Percentiles rank a stretch among this genome's conserved stretches.
These are phyloP conservation scores for Amphiduros pacificus DNA, from an alignment of 2,888 invertebrate genomes.

Conservation along the genomic window DNA sequence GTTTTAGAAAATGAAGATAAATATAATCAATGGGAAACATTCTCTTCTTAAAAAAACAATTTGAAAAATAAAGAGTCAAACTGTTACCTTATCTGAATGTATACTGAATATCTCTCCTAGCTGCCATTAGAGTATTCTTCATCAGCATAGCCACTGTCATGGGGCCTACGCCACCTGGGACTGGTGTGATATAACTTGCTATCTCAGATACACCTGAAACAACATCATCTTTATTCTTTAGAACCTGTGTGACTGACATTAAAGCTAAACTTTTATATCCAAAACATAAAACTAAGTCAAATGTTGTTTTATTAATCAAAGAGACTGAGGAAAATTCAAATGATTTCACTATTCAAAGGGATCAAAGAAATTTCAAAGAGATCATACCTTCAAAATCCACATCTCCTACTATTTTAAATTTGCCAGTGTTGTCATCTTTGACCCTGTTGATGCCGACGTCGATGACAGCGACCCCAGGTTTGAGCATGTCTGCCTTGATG, in stretches of 20 bases:
- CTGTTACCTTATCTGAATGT: slow-evolving; percentile 3
- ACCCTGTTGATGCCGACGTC: slow-evolving; percentile 81
- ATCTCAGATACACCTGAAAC: slow-evolving; percentile 76
- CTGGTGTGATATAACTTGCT: slow-evolving; percentile 85
- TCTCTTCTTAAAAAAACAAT: too few species aligned
- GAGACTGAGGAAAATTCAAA: background rate
- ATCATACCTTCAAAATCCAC: slow-evolving; percentile 77
- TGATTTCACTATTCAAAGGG: too few species aligned
- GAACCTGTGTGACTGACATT: too few species aligned
- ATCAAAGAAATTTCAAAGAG: too few species aligned
- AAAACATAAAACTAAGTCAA: too few species aligned
- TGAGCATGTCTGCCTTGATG: slow-evolving; percentile 63
- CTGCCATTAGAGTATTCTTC: slow-evolving; percentile 82
- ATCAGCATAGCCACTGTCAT: slow-evolving; percentile 94
- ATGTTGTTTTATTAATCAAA: too few species aligned
- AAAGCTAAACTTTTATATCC: too few species aligned
- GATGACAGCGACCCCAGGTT: slow-evolving; percentile 83
- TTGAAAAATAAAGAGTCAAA: too few species aligned
- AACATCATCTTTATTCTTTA: too few species aligned
- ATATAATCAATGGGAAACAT: too few species aligned
- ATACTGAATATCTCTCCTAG: slow-evolving; percentile 38
- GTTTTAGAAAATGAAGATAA: too few species aligned
- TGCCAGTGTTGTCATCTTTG: slow-evolving; percentile 65
- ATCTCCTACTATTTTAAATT: slow-evolving; percentile 77
- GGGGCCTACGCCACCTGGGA: slow-evolving; percentile 88